A percentile compares a stretch with the other conserved stretches of the same genome.
Evolutionary conservation across 2,888 invertebrate species (phyloP).

Genomic region (Nomada fabriciana): DNA sequence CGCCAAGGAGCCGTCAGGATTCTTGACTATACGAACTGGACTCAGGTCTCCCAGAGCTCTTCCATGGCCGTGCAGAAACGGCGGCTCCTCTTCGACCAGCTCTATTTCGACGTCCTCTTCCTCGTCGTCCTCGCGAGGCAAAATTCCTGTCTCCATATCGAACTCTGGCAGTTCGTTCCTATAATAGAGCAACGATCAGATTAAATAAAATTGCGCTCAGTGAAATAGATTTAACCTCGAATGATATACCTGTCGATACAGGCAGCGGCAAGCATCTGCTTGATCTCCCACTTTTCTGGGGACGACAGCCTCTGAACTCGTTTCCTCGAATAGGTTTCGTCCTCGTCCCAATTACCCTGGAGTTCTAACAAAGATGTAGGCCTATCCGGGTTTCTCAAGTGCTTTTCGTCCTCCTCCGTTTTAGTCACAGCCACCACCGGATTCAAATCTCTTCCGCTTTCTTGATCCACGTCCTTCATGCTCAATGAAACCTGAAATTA

Average conservation of each 20-base stretch:
- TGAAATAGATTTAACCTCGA: too few species aligned
- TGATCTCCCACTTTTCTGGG: slow-evolving; percentile 98
- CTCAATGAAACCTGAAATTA: slow-evolving; percentile 88
- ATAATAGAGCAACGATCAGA: slow-evolving; percentile 83
- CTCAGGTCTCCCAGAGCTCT: slow-evolving; percentile 96
- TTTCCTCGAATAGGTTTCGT: slow-evolving; percentile 93
- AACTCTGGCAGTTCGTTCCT: slow-evolving; percentile 98
- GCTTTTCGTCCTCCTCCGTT: slow-evolving; percentile 88
- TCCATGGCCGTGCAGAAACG: slow-evolving; percentile 97
- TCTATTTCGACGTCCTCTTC: slow-evolving; percentile 99
- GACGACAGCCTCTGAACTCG: slow-evolving; percentile 96
- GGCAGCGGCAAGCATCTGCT: slow-evolving; percentile 88
- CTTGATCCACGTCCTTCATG: slow-evolving; percentile 99
- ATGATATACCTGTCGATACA: slow-evolving; percentile 77
- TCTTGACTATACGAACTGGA: slow-evolving; percentile 98
- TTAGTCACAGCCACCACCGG: slow-evolving; percentile 90
- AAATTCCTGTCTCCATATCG: slow-evolving; percentile 96
- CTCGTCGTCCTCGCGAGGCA: slow-evolving; percentile 96
- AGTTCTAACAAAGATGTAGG: slow-evolving; percentile 87
- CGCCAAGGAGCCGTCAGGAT: slow-evolving; percentile 99
- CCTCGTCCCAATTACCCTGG: slow-evolving; percentile 88
- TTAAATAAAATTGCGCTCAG: background rate
- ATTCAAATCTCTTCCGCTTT: slow-evolving; percentile 96
- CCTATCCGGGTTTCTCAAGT: slow-evolving; percentile 96
- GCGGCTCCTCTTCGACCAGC: slow-evolving; percentile 99